Evolutionary conservation across 2,113 vertebrate genomes (phyloP), one percentile per base, ranked within the genome.

Genomic region (Propithecus coquereli): DNA sequence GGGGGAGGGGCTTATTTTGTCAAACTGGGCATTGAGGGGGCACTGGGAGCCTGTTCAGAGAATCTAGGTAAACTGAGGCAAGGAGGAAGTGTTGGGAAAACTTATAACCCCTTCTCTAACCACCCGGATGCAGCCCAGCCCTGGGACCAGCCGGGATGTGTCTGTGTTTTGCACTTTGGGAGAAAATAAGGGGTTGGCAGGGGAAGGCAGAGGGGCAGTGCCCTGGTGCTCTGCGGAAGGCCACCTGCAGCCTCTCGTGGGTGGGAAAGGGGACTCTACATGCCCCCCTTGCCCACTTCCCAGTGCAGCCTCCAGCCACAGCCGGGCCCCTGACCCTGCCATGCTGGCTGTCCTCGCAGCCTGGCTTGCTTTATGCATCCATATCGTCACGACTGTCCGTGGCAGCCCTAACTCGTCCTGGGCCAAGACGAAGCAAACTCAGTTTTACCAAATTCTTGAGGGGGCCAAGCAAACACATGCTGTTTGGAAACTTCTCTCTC

Each of bases 381-480:
- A 0, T 1, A 23, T n/a, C n/a, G 43, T 9, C 12, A 5, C 8
- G 54, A 8, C 40, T 2, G 12, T 12, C 57, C 6, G 0, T 0
- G 25, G 9, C 8, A 47, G 47, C 50, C 68, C 17, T 59, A 18
- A 50, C 50, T 66, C 2, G 2, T 32, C 80, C 92, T 10, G 7
- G 59, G 43, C 52, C 43, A 63, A 47, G 37, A 25, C 0, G 5
- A 61, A n/a, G 20, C 94, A 23, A 27, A 34, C 43, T 37, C 47
- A 34, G 14, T 20, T 37, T 63, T 40, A 47, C 37, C 52, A n/a
- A 3, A 50, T 84, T 47, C 90, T 1, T 16, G 57, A 37, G 34
- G 32, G 0, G 9, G 8, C 16, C 14, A 32, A 73, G 61, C 82
- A 74, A 80, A 50, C 34, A 10, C 65, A 68, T 3, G 4, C 2